Evolutionary conservation across 2,888 invertebrate species (phyloP).

Genomic region (Temnothorax unifasciatus): DNA sequence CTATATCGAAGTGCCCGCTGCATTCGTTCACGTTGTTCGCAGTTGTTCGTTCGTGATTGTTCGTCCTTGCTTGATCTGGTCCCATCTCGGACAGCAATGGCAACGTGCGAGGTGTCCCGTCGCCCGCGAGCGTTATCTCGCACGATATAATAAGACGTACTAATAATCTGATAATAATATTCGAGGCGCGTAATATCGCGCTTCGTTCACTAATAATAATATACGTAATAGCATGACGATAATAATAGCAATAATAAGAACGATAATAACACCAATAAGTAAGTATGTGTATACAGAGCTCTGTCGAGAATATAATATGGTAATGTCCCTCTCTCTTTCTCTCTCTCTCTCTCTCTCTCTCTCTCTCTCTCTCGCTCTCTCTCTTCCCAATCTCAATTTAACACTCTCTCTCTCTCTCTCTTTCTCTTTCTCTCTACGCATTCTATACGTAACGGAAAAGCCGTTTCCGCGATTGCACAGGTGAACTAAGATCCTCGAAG

Average conservation of each 20-base stretch:
- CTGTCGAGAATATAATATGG: slow-evolving; percentile 42
- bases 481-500: slow-evolving; percentile 31
- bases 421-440: slow-evolving; percentile 17
- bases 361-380: background rate
- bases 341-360: background rate
- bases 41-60: background rate
- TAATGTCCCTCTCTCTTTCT: slow-evolving; percentile 18
- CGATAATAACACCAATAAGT: slow-evolving; percentile 53
- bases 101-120: background rate
- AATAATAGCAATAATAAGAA: slow-evolving; percentile 58
- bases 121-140: slow-evolving; percentile 26
- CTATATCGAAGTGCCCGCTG: background rate
- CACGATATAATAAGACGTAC: slow-evolving; percentile 47
- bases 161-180: slow-evolving; percentile 47
- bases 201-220: slow-evolving; percentile 37
- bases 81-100: background rate
- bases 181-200: slow-evolving; percentile 40
- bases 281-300: slow-evolving; percentile 51
- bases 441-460: slow-evolving; percentile 41
- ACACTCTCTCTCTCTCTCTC: background rate
- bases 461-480: slow-evolving; percentile 36
- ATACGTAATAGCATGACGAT: slow-evolving; percentile 50
- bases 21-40: background rate
- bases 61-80: background rate
- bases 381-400: background rate